These are phyloP conservation scores for Onthophagus taurus DNA, from an alignment of 1,140 invertebrate species.

Conservation along the genomic window DNA sequence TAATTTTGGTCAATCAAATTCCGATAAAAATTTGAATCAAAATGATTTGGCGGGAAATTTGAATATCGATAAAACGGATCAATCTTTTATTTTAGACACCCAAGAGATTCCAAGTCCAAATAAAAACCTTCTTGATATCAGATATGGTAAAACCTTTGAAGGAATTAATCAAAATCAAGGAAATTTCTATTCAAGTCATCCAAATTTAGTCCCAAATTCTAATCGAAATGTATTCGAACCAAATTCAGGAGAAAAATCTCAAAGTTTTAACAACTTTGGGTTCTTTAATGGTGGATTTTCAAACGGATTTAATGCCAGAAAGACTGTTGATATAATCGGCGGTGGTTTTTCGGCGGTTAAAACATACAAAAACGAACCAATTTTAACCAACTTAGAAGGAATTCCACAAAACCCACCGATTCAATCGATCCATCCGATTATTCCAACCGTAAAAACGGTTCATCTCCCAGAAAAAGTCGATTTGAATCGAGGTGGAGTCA, in stretches of 20 bases:
- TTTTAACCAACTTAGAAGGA: not conserved
- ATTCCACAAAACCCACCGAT: not conserved
- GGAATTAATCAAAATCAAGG: no score
- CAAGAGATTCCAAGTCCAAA: no score
- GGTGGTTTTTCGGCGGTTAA: slow-evolving; percentile 31
- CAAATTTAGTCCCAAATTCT: not conserved
- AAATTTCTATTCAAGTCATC: not conserved
- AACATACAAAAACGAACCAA: slow-evolving; percentile 2
- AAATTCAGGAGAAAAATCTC: not conserved
- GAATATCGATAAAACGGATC: no score
- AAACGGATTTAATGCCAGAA: slow-evolving; percentile 2
- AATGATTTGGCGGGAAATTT: not conserved
- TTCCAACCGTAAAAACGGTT: slow-evolving; percentile 16
- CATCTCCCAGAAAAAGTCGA: slow-evolving; percentile 22
- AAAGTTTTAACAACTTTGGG: not conserved
- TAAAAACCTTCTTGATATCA: no score
- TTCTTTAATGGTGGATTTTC: not conserved
- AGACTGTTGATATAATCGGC: slow-evolving; percentile 27
- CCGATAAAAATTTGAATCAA: slow-evolving; percentile 2
- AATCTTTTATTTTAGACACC: no score
- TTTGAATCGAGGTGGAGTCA: slow-evolving; percentile 26
- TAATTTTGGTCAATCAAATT: no score
- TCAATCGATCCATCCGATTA: slow-evolving; percentile 9
- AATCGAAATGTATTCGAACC: not conserved
- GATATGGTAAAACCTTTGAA: no score